Evolutionary conservation across 2,797 vertebrate genomes (phyloP), one percentile per base, ranked within the genome.

Genomic region (Pagetopsis macropterus): DNA sequence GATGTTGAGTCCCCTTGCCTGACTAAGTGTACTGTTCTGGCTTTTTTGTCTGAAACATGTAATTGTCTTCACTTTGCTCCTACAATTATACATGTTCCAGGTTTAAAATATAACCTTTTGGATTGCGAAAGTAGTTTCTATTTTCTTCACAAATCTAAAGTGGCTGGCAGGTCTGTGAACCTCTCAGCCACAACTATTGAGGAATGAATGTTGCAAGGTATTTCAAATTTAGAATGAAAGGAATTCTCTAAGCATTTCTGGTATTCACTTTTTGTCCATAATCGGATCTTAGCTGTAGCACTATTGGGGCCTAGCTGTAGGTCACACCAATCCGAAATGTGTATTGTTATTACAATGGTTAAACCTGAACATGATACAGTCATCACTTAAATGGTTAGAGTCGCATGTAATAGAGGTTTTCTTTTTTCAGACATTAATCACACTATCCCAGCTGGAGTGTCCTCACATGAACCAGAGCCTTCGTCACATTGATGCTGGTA

Each of bases 21-120:
- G 63, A 73, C 48, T 62, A 4, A 19, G 54, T 67, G 72, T 73
- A 68, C 69, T 58, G n/a, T 63, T 57, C 19, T 46, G 49, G 16
- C 51, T 74, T 33, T 37, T 23, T 46, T 1, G 0, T 71, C 59
- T 66, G 72, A 76, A 69, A 74, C 67, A 73, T 87, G 52, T 71
- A 70, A 85, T 90, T 89, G 85, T 16, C 75, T 69, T 45, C 65
- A 77, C 82, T 86, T 72, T 69, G 9, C 50, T 49, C 33, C 77
- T 12, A 40, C 16, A 31, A 65, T 9, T 51, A 14, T 43, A 57
- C 57, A 62, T 56, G 49, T 19, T 37, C 49, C n/a, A 16, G 17
- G 21, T 74, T 83, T 37, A 80, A 83, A 84, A 80, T 76, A 79
- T 43, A 75, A 50, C 11, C 10, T 44, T 67, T 27, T 33, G 16